Base-by-base conservation (phyloP, 2,888 invertebrate genomes). In the Sphinx pinastri region DNA sequence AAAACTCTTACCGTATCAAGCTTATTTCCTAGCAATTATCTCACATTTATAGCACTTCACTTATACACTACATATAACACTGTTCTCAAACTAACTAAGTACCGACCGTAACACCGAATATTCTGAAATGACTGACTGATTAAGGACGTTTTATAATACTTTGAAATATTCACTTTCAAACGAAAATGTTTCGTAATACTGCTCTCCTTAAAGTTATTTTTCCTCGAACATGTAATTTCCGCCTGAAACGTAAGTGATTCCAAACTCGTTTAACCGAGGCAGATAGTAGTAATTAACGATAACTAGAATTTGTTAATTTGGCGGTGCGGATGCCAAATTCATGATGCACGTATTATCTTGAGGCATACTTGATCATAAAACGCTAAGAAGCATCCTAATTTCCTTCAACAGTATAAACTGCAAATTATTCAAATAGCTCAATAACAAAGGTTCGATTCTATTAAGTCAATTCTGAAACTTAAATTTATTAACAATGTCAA, bases 281-380 rank as follows among this genome's bases (percentile, higher is more conserved):
- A 84, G 90, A 91, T 91, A 90, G 85, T 82, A 80, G 79, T 87
- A 89, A 90, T 90, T 91, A 88, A 82, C 80, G 76, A 79, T 75
- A 81, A 80, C 76, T 83, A 82, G 80, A 83, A 82, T 80, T 81
- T 74, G 78, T 82, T 84, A 83, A 80, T 82, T 80, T 72, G 58
- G 31, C 68, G 16, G 16, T 19, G 52, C 25, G 45, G 51, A 70
- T 70, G 58, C 67, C 60, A 52, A 69, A 69, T 63, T 49, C 49
- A 19, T 63, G 63, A 63, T 63, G 63, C 63, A 49, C 47, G 49
- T 38, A 47, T 47, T 63, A 63, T 49, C 19, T 13, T 49, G 49
- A 63, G 63, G 47, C 16, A 60, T 16, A 19, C 63, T 19, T 47
- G 19, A 49, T 47, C 19, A 49, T 60, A 45, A 63, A 45, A 63